phyloP scores from a whole-genome alignment of 2,797 vertebrate genomes.

The Delichon dasypus region DNA sequence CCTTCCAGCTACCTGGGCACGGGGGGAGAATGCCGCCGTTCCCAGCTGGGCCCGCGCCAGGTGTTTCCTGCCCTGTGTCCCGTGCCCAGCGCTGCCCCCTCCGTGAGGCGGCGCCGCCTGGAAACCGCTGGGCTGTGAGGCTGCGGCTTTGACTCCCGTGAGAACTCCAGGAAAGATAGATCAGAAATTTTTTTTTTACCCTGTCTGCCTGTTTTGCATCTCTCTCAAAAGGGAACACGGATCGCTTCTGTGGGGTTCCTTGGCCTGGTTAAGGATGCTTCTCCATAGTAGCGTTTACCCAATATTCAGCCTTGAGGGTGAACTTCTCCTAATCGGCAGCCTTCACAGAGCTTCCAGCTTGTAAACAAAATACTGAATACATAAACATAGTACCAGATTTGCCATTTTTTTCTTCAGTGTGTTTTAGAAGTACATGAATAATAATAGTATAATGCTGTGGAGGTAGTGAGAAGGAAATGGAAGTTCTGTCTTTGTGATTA shows the following conservation, averaged over 20 bases:
- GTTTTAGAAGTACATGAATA: neutral
- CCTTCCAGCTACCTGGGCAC: fast-evolving
- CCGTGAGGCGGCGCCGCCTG: neutral
- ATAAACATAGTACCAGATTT: neutral
- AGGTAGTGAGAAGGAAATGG: neutral
- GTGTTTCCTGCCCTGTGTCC: too few species aligned
- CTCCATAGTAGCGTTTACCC: neutral
- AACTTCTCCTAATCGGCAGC: neutral
- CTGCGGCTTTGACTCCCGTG: neutral
- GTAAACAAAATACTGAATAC: neutral
- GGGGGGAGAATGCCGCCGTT: fast-evolving
- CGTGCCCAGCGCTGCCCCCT: neutral
- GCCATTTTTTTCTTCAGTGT: neutral
- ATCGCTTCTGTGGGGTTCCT: neutral
- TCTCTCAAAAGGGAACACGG: neutral
- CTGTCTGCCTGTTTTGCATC: neutral
- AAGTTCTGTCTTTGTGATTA: neutral
- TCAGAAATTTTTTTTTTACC: fast-evolving
- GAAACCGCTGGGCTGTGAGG: fast-evolving
- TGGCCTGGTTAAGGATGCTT: neutral
- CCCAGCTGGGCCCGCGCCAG: fast-evolving
- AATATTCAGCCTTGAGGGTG: neutral
- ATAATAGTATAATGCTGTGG: neutral
- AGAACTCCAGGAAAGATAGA: neutral
- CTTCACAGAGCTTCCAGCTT: neutral